Evolutionary conservation across 2,888 invertebrate genomes (phyloP).

Genomic region (Ophion obscuratus): DNA sequence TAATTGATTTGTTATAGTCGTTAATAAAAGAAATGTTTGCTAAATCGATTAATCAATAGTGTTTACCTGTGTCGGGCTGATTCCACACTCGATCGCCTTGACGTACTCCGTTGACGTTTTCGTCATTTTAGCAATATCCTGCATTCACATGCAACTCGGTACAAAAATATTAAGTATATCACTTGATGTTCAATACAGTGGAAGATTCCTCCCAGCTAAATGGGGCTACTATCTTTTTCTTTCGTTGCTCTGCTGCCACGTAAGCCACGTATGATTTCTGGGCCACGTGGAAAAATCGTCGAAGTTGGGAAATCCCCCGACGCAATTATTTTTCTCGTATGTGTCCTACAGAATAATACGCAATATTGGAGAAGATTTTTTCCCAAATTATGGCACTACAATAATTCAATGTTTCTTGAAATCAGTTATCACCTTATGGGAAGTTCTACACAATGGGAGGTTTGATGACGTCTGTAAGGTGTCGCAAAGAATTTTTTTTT

Average conservation of each 20-base stretch:
- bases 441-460: not conserved
- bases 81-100: conserved; percentile 79
- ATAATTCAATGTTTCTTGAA: not conserved
- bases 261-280: conserved; percentile 2
- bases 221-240: conserved; percentile 7
- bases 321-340: conserved; percentile 9
- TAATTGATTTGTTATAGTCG: not conserved
- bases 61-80: conserved; percentile 79
- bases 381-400: not conserved
- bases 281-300: conserved; percentile 29
- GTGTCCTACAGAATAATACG: conserved; percentile 32
- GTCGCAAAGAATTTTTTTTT: too few relatives aligned
- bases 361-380: not conserved
- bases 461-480: too few relatives aligned
- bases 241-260: not conserved
- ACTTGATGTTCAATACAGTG: not conserved
- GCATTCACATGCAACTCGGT: conserved; percentile 53
- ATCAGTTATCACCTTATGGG: not conserved
- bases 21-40: not conserved
- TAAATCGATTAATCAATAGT: not conserved
- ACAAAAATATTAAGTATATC: conserved; percentile 1
- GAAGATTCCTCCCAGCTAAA: not conserved
- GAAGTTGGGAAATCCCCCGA: conserved; percentile 25
- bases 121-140: conserved; percentile 70
- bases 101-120: conserved; percentile 76